Evolutionary conservation across 1,140 invertebrate genomes (phyloP).

Genomic region (Lordiphosa clarofinis): DNA sequence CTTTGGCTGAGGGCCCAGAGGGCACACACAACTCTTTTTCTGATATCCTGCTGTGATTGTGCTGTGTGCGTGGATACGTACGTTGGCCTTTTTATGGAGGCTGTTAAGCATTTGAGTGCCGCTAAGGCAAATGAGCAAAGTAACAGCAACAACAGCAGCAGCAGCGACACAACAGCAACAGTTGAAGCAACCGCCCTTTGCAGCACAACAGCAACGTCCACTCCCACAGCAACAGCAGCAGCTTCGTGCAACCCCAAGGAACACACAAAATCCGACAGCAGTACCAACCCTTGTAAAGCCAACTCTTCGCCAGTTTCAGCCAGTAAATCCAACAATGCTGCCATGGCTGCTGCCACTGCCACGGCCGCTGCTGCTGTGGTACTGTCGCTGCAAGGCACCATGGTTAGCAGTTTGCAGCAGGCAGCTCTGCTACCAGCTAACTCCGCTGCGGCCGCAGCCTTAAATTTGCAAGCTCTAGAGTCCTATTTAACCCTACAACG

Average conservation of each 20-base stretch:
- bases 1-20: constrained; percentile 37
- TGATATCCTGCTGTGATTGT: constrained; percentile 62
- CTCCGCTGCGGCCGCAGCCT: constrained; percentile 87
- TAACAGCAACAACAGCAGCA: constrained; percentile 23
- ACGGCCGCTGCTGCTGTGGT: constrained; percentile 82
- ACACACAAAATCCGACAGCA: constrained; percentile 1
- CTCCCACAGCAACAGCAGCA: constrained; percentile 10
- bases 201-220: constrained; percentile 15
- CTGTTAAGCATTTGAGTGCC: constrained; percentile 70
- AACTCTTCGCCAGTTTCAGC: background rate
- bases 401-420: constrained; percentile 87
- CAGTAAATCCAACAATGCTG: constrained; percentile 46
- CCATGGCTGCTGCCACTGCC: constrained; percentile 63
- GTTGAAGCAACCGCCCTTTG: background rate
- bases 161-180: constrained; percentile 20
- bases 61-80: constrained; percentile 57
- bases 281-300: constrained; percentile 6
- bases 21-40: constrained; percentile 24
- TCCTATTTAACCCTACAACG: constrained; percentile 90
- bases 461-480: constrained; percentile 90
- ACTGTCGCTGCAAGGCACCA: constrained; percentile 87
- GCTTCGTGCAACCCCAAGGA: constrained; percentile 6
- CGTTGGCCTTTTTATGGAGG: constrained; percentile 59
- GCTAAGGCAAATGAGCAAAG: constrained; percentile 41
- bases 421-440: constrained; percentile 88